Percentiles rank a stretch among this genome's conserved stretches.
These are phyloP conservation scores for Ascaphus truei DNA, from an alignment of 2,113 vertebrate species.

Conservation along the genomic window DNA sequence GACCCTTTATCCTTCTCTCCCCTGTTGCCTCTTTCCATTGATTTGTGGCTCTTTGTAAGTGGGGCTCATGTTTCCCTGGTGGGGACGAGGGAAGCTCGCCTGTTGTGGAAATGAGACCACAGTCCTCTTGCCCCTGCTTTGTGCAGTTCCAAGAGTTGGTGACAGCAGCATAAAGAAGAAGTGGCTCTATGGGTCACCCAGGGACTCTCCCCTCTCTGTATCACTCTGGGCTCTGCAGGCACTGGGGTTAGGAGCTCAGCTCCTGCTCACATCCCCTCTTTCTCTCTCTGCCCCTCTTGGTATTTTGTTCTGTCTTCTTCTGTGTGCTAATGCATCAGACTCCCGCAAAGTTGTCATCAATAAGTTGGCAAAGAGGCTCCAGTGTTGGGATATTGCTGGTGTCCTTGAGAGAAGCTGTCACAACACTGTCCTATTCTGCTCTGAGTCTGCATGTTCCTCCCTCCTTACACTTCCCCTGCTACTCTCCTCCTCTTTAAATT, in stretches of 20 bases:
- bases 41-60: not conserved
- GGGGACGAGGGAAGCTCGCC: not conserved
- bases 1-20: constrained; percentile 12
- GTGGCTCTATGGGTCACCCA: not conserved
- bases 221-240: not conserved
- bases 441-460: not conserved
- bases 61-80: constrained; percentile 6
- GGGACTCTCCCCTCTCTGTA: not conserved
- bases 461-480: constrained; percentile 18
- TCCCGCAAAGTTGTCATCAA: not conserved
- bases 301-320: not conserved
- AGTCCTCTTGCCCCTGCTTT: too few relatives aligned
- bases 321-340: not conserved
- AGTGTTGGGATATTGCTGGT: not conserved
- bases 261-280: not conserved
- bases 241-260: not conserved
- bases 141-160: not conserved
- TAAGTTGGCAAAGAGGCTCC: not conserved
- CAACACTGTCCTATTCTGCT: constrained; percentile 1
- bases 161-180: not conserved
- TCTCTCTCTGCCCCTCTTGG: not conserved
- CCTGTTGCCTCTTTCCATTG: constrained; percentile 8
- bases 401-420: constrained; percentile 7
- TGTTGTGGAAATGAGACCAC: too few relatives aligned
- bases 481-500: constrained; percentile 37